Evolutionary conservation across 2,888 invertebrate genomes (phyloP), one percentile per base, ranked within the genome.

Genomic region (Pyralis farinalis): DNA sequence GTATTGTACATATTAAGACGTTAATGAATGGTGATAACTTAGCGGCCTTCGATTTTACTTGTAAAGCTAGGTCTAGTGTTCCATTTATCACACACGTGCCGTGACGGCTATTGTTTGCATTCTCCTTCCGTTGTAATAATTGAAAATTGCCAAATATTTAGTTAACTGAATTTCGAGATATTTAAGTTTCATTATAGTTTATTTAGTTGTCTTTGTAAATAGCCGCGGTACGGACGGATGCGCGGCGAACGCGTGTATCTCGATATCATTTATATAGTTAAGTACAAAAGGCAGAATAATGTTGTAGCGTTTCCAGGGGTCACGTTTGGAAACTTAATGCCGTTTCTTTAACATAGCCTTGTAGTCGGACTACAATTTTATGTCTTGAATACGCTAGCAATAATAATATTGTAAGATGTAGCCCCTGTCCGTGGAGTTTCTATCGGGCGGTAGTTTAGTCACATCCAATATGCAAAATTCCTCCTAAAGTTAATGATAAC

Each of bases 1-100:
- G 51, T 51, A 47, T 46, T 84, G 82, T 84, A 85, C 69, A 86
- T 83, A 86, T 71, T 78, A 80, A 63, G 63, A 70, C 65, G 71
- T 84, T 25, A 86, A 83, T 83, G 80, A 86, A 84, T 78, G 79
- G 88, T 88, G 88, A 88, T 88, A 87, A 82, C 73, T 78, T 87
- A 87, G 88, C 88, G 88, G 88, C 88, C 88, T 88, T 88, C 80
- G 81, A 87, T 85, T 83, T 78, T 77, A 85, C 81, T 84, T 86
- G 84, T 87, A 86, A 85, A 85, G 84, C 79, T 87, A 86, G 86
- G 70, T 80, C 70, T 86, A 86, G 78, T 74, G 71, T 73, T 63
- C 68, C 66, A 58, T 62, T 61, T 58, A 66, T 66, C 65, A 58
- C 63, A 63, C 59, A 61, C 58, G 57, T 54, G 66, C 67, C 65